Percentiles rank a stretch among this genome's conserved stretches.
These are phyloP conservation scores for Coronaproctus castanopsis DNA, from an alignment of 2,888 invertebrate genomes.

Conservation along the genomic window DNA sequence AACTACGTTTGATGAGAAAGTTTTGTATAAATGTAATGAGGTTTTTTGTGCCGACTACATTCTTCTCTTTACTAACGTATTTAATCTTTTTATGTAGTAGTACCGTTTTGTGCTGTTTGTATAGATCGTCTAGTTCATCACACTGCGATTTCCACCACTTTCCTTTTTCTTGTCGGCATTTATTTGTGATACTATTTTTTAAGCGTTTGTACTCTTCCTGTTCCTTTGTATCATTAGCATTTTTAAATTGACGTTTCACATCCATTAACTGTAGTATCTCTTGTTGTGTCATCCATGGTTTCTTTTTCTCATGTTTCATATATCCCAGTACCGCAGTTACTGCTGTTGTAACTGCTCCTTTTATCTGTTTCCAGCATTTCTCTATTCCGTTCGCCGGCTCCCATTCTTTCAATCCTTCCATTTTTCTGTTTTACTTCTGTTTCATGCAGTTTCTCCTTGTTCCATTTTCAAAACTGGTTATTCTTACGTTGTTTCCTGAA, in stretches of 20 bases:
- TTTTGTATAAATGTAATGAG: too few species aligned
- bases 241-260: background rate
- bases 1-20: too few species aligned
- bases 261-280: background rate
- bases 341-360: too few species aligned
- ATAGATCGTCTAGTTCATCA: background rate
- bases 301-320: background rate
- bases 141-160: background rate
- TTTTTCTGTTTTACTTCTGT: too few species aligned
- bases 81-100: background rate
- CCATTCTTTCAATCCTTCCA: too few species aligned
- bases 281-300: background rate
- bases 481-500: too few species aligned
- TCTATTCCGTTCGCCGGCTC: too few species aligned
- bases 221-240: background rate
- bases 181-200: background rate
- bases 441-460: too few species aligned
- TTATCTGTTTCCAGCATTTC: too few species aligned
- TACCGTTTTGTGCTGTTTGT: background rate
- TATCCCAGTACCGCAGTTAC: background rate
- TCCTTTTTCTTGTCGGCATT: background rate
- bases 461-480: too few species aligned
- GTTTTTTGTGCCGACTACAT: too few species aligned
- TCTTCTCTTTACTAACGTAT: background rate
- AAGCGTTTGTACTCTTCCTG: background rate